Conservation (phyloP, 2,113 vertebrate genomes). For the Balaeniceps rex region DNA sequence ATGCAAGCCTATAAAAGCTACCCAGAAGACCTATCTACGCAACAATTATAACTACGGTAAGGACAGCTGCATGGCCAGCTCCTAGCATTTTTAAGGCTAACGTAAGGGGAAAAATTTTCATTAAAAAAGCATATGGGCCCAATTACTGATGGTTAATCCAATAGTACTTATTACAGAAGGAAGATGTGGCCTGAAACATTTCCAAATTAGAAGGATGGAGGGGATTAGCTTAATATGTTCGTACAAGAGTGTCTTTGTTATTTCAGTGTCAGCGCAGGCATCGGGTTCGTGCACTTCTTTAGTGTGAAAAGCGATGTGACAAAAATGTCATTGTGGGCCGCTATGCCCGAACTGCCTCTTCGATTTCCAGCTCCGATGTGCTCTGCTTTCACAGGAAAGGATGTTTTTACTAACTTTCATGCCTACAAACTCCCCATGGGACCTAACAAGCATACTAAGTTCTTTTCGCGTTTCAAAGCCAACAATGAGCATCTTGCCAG, state of each 20-base stretch:
- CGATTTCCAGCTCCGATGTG: not conserved
- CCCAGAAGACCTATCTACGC: conserved; percentile 84
- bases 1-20: conserved; percentile 85
- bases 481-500: not conserved
- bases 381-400: not conserved
- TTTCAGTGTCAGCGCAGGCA: not conserved
- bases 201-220: not conserved
- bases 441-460: not conserved
- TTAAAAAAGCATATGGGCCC: not conserved
- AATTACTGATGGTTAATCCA: not conserved
- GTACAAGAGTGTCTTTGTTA: not conserved
- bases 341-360: not conserved
- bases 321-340: not conserved
- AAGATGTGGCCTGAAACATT: not conserved
- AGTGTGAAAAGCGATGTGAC: not conserved
- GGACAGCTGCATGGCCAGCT: not conserved
- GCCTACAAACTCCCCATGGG: not conserved
- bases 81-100: not conserved
- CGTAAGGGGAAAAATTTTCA: not conserved
- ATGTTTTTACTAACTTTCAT: not conserved
- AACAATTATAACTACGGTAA: conserved; percentile 99
- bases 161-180: not conserved
- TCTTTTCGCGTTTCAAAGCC: rapidly evolving
- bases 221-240: not conserved
- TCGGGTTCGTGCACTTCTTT: not conserved